A percentile compares a stretch with the other conserved stretches of the same genome.
Evolutionary conservation across 1,140 invertebrate species (phyloP).

Genomic region (Drosophila kanapiae): DNA sequence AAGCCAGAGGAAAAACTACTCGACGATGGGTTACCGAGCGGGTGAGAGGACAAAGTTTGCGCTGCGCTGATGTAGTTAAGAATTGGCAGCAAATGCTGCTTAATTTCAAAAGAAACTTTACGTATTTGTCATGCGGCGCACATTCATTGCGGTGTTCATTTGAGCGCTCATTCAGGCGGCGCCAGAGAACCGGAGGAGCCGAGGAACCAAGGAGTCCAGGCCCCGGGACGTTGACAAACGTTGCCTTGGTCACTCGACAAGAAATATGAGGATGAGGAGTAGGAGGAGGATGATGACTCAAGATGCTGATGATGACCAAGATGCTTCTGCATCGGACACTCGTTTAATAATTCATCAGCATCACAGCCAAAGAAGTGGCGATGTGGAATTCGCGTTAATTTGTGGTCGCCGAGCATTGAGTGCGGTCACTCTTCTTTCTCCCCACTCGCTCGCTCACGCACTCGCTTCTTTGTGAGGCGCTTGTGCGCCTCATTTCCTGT

Average conservation of each 20-base stretch:
- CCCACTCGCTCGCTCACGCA: conserved; percentile 1
- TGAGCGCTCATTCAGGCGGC: conserved; percentile 75
- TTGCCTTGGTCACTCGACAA: conserved; percentile 48
- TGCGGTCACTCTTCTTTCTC: conserved; percentile 26
- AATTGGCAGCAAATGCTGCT: conserved; percentile 84
- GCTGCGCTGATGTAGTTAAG: conserved; percentile 80
- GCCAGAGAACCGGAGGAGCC: not conserved
- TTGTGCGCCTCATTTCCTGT: conserved; percentile 79
- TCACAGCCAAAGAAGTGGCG: conserved; percentile 1
- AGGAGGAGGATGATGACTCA: conserved; percentile 3
- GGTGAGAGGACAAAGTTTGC: conserved; percentile 77
- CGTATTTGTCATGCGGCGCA: conserved; percentile 83
- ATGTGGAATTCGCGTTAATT: conserved; percentile 65
- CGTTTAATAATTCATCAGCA: conserved; percentile 76
- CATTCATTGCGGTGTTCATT: conserved; percentile 84
- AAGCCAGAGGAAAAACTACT: conserved; percentile 59
- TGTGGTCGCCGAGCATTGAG: conserved; percentile 53
- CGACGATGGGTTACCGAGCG: conserved; percentile 28
- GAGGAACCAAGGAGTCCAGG: not conserved
- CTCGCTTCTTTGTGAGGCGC: conserved; percentile 26
- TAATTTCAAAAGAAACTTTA: conserved; percentile 84
- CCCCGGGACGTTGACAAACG: conserved; percentile 53
- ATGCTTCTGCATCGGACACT: conserved; percentile 42
- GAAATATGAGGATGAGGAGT: conserved; percentile 2
- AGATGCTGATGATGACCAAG: conserved; percentile 15